Conservation (phyloP, 2,113 vertebrate genomes). For the Serilophus lunatus region DNA sequence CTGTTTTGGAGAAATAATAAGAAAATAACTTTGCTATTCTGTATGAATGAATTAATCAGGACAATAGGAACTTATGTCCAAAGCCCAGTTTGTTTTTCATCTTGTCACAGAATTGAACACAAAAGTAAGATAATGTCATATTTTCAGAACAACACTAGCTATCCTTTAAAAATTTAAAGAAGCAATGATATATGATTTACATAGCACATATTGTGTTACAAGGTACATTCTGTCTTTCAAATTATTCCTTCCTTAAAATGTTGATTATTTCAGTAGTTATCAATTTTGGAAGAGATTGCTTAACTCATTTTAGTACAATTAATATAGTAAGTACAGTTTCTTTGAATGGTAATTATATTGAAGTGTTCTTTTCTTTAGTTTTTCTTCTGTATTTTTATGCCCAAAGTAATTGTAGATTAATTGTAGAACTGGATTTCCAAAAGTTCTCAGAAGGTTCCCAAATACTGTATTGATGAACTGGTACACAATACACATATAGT, state of each 20-base stretch:
- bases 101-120: neutral
- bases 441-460: neutral
- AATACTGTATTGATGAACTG: neutral
- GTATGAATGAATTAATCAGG: neutral
- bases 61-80: neutral
- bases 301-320: neutral
- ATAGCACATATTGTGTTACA: neutral
- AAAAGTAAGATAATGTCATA: neutral
- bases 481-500: accelerated
- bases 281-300: neutral
- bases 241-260: neutral
- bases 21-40: neutral
- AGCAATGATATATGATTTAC: neutral
- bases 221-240: neutral
- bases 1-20: neutral
- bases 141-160: neutral
- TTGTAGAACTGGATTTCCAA: neutral
- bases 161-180: neutral
- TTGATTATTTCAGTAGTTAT: neutral
- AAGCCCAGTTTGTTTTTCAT: neutral
- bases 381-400: neutral
- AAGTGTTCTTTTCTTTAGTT: neutral
- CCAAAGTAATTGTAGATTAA: neutral
- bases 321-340: neutral
- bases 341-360: neutral